These are phyloP conservation scores for Heterochromis multidens DNA, from an alignment of 2,113 vertebrate species.

Conservation along the genomic window DNA sequence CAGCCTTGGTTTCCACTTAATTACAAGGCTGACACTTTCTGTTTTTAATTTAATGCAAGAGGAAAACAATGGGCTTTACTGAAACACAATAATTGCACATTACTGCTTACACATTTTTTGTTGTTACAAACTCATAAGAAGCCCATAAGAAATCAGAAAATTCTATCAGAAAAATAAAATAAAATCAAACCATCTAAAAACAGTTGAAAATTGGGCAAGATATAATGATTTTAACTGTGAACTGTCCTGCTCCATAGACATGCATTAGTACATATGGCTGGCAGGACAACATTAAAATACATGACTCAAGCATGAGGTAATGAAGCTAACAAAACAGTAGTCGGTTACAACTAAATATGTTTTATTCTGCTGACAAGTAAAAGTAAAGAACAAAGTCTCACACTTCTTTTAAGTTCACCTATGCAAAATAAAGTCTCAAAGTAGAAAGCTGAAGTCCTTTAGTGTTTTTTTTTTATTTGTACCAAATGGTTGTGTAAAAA, in stretches of 20 bases:
- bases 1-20: not conserved
- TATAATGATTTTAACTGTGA: not conserved
- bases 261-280: not conserved
- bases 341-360: accelerated
- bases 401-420: too few relatives aligned
- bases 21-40: not conserved
- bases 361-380: not conserved
- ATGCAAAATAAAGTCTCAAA: not conserved
- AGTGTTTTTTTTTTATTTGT: not conserved
- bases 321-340: not conserved
- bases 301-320: not conserved
- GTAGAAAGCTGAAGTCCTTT: not conserved
- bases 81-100: not conserved
- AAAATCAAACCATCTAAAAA: not conserved
- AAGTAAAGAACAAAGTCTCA: not conserved
- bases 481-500: not conserved
- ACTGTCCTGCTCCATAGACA: accelerated
- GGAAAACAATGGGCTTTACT: not conserved
- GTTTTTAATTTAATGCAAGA: not conserved
- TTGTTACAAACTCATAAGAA: not conserved
- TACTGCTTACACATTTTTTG: not conserved
- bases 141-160: not conserved
- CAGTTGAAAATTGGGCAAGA: not conserved
- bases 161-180: not conserved
- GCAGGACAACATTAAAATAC: accelerated